Conservation (phyloP, 1,140 invertebrate genomes). For the Eumaeus atala region DNA sequence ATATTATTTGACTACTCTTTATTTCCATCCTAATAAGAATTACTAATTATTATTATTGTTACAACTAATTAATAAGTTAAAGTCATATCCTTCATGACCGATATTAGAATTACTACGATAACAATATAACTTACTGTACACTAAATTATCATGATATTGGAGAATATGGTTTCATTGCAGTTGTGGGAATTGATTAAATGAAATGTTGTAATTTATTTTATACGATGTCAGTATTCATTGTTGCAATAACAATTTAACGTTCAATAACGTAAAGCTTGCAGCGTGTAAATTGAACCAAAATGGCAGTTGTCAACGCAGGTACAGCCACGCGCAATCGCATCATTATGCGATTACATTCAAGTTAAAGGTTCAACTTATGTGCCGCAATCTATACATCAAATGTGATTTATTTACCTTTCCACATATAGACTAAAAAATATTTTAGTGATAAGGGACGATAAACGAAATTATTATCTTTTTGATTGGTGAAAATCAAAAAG, state of each 20-base stretch:
- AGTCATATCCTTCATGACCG: slow-evolving; percentile 60
- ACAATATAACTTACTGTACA: slow-evolving; percentile 37
- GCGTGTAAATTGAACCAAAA: no score
- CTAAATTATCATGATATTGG: slow-evolving; percentile 31
- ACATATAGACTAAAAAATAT: slow-evolving; percentile 29
- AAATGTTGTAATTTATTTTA: slow-evolving; percentile 41
- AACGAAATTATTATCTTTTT: slow-evolving; percentile 49
- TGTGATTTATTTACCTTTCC: slow-evolving; percentile 14
- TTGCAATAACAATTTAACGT: slow-evolving; percentile 2
- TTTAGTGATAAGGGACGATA: slow-evolving; percentile 55
- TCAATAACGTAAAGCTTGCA: no score
- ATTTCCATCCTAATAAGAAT: slow-evolving; percentile 56
- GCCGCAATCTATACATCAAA: no score
- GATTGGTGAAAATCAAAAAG: slow-evolving; percentile 52
- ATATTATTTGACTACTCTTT: slow-evolving; percentile 55
- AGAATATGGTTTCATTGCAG: slow-evolving; percentile 42
- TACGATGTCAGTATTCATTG: slow-evolving; percentile 27
- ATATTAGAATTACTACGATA: slow-evolving; percentile 47
- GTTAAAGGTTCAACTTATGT: no score
- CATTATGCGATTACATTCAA: no score
- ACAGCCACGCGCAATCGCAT: no score
- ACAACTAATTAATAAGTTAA: slow-evolving; percentile 41
- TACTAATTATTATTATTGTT: slow-evolving; percentile 52
- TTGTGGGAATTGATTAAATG: slow-evolving; percentile 59
- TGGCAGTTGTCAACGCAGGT: no score